phyloP scores from a whole-genome alignment of 2,797 vertebrate species.

The Premnoplex brunnescens region DNA sequence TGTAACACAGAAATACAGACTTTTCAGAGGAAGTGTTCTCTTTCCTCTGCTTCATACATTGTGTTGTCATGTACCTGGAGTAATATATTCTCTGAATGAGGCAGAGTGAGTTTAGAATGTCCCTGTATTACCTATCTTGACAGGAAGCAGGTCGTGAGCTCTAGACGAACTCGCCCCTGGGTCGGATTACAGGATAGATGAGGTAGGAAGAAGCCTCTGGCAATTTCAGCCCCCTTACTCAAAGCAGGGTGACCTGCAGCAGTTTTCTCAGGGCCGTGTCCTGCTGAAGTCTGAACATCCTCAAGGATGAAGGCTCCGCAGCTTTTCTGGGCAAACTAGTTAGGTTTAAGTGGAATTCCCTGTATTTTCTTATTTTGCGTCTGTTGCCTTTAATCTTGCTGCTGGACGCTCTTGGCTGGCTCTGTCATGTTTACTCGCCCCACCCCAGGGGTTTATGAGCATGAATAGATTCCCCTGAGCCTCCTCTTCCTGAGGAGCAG shows the following conservation, averaged over 20 bases:
- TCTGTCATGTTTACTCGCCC: not conserved
- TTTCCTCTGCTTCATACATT: accelerated
- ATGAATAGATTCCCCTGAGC: not conserved
- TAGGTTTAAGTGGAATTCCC: not conserved
- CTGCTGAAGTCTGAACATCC: not conserved
- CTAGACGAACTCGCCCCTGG: accelerated
- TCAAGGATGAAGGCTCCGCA: accelerated
- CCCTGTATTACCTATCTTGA: not conserved
- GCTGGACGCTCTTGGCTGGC: accelerated
- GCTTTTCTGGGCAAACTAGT: not conserved
- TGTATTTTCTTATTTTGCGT: not conserved
- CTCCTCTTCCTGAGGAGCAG: accelerated
- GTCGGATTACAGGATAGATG: not conserved
- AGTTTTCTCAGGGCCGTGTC: not conserved
- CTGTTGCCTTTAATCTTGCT: accelerated
- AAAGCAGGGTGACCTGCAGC: not conserved
- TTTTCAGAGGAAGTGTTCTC: not conserved
- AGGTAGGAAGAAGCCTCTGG: not conserved
- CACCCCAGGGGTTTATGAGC: not conserved
- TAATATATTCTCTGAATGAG: not conserved
- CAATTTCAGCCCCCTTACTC: not conserved
- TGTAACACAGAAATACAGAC: not conserved
- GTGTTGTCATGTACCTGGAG: accelerated
- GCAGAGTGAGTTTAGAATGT: not conserved
- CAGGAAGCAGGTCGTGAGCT: not conserved